Evolutionary conservation across 92 coral and sea anemone genomes (phyloP), one percentile per base, ranked within the genome.

Genomic region (Actinernus sp.): DNA sequence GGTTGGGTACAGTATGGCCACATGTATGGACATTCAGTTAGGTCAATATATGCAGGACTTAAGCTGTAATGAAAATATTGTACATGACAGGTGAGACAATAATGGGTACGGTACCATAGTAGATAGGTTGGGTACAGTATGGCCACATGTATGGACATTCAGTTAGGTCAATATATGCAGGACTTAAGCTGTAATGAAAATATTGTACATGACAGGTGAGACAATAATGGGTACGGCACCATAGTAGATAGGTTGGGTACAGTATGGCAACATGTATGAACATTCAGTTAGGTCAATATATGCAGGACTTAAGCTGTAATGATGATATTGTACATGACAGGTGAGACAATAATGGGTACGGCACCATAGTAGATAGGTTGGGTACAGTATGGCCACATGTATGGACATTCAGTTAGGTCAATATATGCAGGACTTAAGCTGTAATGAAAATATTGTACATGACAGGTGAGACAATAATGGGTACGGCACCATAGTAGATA

Each of bases 1-100:
- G 99, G 96, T 64, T 91, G 99, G n/a, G 97, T 89, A 39, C 99
- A 95, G 75, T 95, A 95, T 0, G 99, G 99, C 99, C 99, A 95
- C 99, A 95, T 95, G 81, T 91, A 95, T 0, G 99, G 99, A 27
- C 99, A 95, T 56, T 95, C 99, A 0, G 99, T 95, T 2, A 95
- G 71, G 54, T 95, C 99, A 17, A 95, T 81, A 63, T 95, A 95
- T 26, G 92, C 80, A 25, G 99, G 99, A 51, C 97, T 95, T 23
- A 89, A 65, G 63, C 99, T 90, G 59, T 12, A 44, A 51, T 6
- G 2, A 26, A 44, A 66, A 34, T 6, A 34, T 34, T 34, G 41
- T n/a, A n/a, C n/a, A n/a, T n/a, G n/a, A n/a, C n/a, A n/a, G n/a
- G n/a, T n/a, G n/a, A n/a, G 6, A 93, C 98, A 38, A 79, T 81